Evolutionary conservation across 1,140 invertebrate species (phyloP), one percentile per base, ranked within the genome.

Genomic region (Ephestia elutella): DNA sequence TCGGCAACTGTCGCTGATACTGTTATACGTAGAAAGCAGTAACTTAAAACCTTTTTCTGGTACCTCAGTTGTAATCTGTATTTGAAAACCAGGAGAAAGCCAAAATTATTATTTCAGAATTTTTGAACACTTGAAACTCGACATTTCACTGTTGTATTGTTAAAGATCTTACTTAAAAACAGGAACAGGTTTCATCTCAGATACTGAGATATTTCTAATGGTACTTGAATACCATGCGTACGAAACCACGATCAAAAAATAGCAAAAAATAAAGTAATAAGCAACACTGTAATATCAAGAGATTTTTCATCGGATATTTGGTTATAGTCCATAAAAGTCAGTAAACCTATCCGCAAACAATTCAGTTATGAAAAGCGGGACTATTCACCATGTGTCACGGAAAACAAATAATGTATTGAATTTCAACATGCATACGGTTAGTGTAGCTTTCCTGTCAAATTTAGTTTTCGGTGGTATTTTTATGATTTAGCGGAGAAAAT

Each of bases 341-440:
- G 32, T 13, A 35, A 35, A 35, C 13, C 3, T 35, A 35, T 35
- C 32, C 32, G 32, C 2, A 35, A 35, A 35, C 32, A 35, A 35
- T 35, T 4, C 32, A 35, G 32, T 35, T 35, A 35, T 35, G 9
- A 35, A 35, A 35, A 35, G 32, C 32, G 4, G 13, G 32, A 35
- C 8, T 11, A 9, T 10, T 35, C 32, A 10, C 32, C 32, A 35
- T 67, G 63, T 53, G 61, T 67, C 62, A 61, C 53, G 44, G 50
- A 49, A 63, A 61, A 71, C 67, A 71, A 71, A 71, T 68, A 71
- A 71, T 65, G 60, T 59, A 71, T 65, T 35, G 62, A 57, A 65
- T 67, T 70, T 67, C 61, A 67, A 64, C 59, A 63, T 59, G 63
- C 48, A 35, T 35, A 2, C 32, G 32, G 32, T 35, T 35, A 35